Evolutionary conservation across 2,113 vertebrate species (phyloP).

Genomic region (Arenaria interpres): DNA sequence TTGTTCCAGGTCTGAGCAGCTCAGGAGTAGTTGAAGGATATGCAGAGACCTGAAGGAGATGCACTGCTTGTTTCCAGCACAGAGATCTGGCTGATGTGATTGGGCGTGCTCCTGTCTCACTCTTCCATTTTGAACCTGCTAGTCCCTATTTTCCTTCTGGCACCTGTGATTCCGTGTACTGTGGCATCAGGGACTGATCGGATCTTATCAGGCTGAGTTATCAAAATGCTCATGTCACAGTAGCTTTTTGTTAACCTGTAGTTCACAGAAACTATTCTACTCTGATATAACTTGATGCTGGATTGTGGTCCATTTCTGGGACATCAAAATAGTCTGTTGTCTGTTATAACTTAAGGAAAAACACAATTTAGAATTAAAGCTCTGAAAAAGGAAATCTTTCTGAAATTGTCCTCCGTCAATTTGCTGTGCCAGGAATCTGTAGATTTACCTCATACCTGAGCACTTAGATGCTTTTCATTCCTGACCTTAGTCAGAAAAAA

Average conservation of each 20-base stretch:
- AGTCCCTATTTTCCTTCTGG: neutral
- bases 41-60: neutral
- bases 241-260: neutral
- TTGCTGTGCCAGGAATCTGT: neutral
- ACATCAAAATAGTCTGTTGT: neutral
- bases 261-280: neutral
- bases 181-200: neutral
- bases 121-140: neutral
- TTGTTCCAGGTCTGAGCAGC: neutral
- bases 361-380: neutral
- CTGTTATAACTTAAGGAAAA: neutral
- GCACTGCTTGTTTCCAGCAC: neutral
- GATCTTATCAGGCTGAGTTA: neutral
- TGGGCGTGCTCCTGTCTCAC: neutral
- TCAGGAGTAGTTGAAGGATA: neutral
- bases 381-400: neutral
- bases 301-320: neutral
- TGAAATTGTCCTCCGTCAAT: neutral
- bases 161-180: neutral
- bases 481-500: neutral
- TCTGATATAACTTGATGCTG: neutral
- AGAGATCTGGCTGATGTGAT: neutral
- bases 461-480: neutral
- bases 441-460: neutral
- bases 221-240: neutral